Conservation (phyloP, 2,888 invertebrate species). For the Margaritifera margaritifera region DNA sequence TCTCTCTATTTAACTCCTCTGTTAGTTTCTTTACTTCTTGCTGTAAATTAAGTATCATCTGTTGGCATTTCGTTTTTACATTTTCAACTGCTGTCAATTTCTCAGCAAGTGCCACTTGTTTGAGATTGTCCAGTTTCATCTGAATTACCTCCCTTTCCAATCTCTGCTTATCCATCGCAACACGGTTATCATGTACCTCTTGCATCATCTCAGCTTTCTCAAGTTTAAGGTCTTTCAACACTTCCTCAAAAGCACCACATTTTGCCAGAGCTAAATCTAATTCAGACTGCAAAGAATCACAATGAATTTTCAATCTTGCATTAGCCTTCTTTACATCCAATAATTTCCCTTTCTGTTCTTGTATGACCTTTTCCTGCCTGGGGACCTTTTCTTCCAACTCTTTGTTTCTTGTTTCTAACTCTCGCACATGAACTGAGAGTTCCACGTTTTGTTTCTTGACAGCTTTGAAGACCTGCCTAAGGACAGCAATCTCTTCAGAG, state of each 20-base stretch:
- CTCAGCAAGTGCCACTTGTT: constrained; percentile 51
- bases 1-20: constrained; percentile 51
- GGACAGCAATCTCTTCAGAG: constrained; percentile 55
- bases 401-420: constrained; percentile 45
- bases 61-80: constrained; percentile 50
- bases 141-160: constrained; percentile 52
- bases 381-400: constrained; percentile 42
- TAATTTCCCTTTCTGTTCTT: constrained; percentile 36
- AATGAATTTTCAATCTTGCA: constrained; percentile 58
- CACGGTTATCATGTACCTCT: constrained; percentile 53
- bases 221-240: constrained; percentile 54
- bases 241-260: constrained; percentile 58
- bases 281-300: constrained; percentile 55
- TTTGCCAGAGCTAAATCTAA: constrained; percentile 49
- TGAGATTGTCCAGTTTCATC: constrained; percentile 43
- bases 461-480: constrained; percentile 60
- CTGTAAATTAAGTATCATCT: constrained; percentile 53
- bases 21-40: constrained; percentile 50
- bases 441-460: constrained; percentile 58
- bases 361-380: constrained; percentile 37
- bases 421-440: constrained; percentile 49
- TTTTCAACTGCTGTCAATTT: constrained; percentile 51
- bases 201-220: constrained; percentile 54
- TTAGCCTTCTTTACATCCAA: constrained; percentile 59
- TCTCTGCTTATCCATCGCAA: constrained; percentile 53